Conservation (phyloP, 2,113 vertebrate species). For the Tychaedon coryphoeus region DNA sequence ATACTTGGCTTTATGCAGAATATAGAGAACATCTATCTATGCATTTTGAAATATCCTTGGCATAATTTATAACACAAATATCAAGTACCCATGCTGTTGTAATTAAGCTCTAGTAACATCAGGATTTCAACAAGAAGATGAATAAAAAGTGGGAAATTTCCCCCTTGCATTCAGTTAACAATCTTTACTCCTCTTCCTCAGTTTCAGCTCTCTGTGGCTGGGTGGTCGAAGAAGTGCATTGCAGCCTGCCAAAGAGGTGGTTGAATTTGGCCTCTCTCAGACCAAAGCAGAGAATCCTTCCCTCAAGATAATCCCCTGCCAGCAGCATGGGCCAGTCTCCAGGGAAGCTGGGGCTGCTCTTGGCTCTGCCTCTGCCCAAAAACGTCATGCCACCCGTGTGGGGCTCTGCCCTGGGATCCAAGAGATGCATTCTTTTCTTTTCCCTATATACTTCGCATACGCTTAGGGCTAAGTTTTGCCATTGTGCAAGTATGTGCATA, state of each 20-base stretch:
- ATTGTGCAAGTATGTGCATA: conserved; percentile 16
- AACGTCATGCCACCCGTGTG: not conserved
- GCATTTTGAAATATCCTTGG: conserved; percentile 42
- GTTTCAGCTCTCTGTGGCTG: not conserved
- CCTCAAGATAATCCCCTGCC: not conserved
- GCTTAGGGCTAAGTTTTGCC: conserved; percentile 40
- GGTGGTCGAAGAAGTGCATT: not conserved
- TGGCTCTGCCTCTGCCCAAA: not conserved
- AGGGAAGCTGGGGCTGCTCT: not conserved
- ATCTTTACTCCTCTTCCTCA: not conserved
- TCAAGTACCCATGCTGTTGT: conserved; percentile 16
- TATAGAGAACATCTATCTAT: conserved; percentile 5
- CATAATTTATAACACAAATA: not conserved
- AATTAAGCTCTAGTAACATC: conserved; percentile 16
- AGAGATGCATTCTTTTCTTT: conserved; percentile 25
- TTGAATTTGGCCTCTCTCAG: not conserved
- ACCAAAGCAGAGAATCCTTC: conserved; percentile 9
- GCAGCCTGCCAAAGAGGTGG: not conserved
- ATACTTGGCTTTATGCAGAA: conserved; percentile 3
- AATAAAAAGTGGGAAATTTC: not conserved
- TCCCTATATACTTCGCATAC: not conserved
- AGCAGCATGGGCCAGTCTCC: not conserved
- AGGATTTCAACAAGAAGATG: not conserved
- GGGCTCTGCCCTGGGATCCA: not conserved
- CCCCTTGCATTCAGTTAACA: not conserved